Percentiles rank a stretch among this genome's conserved stretches.
Conservation (phyloP, 1,140 invertebrate species). For the Cyrtorhinus lividipennis region DNA sequence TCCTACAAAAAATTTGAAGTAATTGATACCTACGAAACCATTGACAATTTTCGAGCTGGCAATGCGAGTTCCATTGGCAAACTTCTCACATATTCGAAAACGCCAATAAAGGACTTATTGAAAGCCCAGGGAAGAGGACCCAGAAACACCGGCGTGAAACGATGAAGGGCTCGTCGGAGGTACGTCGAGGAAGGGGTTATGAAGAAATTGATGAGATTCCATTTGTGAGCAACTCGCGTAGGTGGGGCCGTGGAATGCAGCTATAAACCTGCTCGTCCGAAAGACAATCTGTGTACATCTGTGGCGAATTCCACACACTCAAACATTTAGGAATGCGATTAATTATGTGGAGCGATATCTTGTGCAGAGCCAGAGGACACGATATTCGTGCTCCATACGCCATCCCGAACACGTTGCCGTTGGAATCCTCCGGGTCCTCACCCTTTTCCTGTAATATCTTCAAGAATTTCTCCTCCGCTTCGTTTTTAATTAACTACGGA, state of each 20-base stretch:
- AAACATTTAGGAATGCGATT: constrained; percentile 7
- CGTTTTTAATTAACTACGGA: background rate
- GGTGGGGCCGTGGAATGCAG: background rate
- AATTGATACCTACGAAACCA: too few species aligned
- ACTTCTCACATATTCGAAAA: too few species aligned
- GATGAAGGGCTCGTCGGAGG: too few species aligned
- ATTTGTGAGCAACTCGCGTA: background rate
- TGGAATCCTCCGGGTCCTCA: background rate
- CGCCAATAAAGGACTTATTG: too few species aligned
- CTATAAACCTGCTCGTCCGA: background rate
- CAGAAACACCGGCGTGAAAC: too few species aligned
- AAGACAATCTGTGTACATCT: background rate
- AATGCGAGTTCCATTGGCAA: too few species aligned
- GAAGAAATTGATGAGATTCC: constrained; percentile 11
- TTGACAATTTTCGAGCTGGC: too few species aligned
- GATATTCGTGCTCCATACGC: background rate
- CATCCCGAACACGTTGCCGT: background rate
- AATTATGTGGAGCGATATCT: constrained; percentile 3
- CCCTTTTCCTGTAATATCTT: background rate
- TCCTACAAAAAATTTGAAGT: too few species aligned
- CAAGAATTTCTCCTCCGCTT: background rate
- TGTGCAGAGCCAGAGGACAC: background rate
- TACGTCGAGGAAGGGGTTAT: constrained; percentile 3
- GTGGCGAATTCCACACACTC: background rate
- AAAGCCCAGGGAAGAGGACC: too few species aligned